Base-by-base conservation (phyloP, 2,888 invertebrate genomes). In the Philaethria dido region DNA sequence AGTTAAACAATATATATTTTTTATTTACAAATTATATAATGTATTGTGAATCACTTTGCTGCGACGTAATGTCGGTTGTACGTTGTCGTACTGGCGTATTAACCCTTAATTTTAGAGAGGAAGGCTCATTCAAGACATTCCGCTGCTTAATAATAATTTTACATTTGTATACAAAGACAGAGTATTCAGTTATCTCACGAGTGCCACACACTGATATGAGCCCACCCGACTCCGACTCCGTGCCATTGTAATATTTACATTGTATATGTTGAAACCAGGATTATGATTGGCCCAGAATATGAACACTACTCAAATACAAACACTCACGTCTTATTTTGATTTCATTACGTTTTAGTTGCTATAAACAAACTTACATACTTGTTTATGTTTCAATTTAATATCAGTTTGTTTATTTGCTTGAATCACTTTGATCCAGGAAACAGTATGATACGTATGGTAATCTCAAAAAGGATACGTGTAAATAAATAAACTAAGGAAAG, bases 161-260 rank as follows among this genome's bases (percentile, higher is more conserved):
- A 86, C 89, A 88, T 88, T 80, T 81, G 80, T 80, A 81, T 84
- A 86, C 89, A 89, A 89, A 91, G 90, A 89, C 86, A 84, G 74
- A 80, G 81, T 81, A 80, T 78, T 80, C 81, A 78, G 89, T 90
- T 92, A 92, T 92, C 92, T 87, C 85, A 79, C 85, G 86, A 82
- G 86, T 88, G 88, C 81, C 92, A 91, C 88, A 83, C 78, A 79
- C 83, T 83, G 89, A 89, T 90, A 89, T 83, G 86, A 89, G 85
- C 81, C 81, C 77, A 80, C 80, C 81, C 85, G 83, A 78, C 84
- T 84, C 83, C 82, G 78, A 77, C 84, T 85, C 80, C 80, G 78
- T 84, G 75, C 89, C 82, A 91, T 92, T 92, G 92, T 92, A 86
- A 84, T 89, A 86, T 90, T 89, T 89, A 89, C 90, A 90, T 91